phyloP scores from a whole-genome alignment of 2,113 vertebrate species.

The Anguilla rostrata region DNA sequence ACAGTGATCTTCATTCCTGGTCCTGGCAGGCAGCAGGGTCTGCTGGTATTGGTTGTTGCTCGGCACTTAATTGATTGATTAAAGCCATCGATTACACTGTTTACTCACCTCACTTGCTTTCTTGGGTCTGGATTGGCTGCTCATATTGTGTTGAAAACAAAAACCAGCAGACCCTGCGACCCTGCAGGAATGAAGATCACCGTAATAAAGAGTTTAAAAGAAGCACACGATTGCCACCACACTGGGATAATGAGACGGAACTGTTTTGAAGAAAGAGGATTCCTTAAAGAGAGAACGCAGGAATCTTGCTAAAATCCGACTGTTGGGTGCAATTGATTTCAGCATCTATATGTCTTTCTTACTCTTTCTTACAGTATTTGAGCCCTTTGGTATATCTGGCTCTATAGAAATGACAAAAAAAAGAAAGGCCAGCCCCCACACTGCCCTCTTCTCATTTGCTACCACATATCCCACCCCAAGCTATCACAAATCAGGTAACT shows the following conservation, averaged over 20 bases:
- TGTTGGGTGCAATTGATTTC: not conserved
- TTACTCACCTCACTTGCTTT: too few species aligned
- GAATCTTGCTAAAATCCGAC: not conserved
- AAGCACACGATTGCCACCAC: not conserved
- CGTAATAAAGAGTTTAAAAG: not conserved
- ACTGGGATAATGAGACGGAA: not conserved
- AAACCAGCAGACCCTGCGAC: too few species aligned
- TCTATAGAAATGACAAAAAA: not conserved
- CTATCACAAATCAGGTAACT: not conserved
- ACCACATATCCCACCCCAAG: not conserved
- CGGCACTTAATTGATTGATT: too few species aligned
- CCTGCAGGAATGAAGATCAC: too few species aligned
- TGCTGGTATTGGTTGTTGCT: too few species aligned
- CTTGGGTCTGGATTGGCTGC: too few species aligned
- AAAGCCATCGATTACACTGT: too few species aligned
- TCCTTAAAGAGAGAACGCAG: not conserved
- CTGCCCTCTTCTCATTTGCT: not conserved
- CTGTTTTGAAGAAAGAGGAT: not conserved
- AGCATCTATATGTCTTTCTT: not conserved
- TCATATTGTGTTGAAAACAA: too few species aligned
- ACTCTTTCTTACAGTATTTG: not conserved
- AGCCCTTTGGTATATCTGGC: not conserved
- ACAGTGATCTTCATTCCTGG: too few species aligned
- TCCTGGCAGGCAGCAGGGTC: too few species aligned
- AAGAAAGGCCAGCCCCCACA: not conserved